Conservation (phyloP, 2,797 vertebrate species). For the Tapera naevia region DNA sequence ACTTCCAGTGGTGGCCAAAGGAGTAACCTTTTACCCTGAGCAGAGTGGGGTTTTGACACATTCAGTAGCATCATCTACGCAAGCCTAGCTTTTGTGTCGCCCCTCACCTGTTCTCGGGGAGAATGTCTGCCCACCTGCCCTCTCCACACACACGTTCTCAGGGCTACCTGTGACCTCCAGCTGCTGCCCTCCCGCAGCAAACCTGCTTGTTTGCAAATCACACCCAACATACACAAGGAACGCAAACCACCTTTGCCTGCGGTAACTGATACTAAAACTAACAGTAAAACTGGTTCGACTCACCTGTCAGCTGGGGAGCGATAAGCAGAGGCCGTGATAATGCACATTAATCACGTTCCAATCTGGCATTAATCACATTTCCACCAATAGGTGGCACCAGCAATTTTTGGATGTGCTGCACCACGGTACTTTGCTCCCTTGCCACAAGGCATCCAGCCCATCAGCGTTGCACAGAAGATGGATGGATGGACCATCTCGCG, state of each 20-base stretch:
- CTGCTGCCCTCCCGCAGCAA: background rate
- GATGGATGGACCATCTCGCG: background rate
- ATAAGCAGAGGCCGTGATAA: background rate
- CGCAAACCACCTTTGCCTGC: background rate
- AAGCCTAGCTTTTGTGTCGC: background rate
- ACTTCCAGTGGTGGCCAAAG: too few species aligned
- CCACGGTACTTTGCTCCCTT: background rate
- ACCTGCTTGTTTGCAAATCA: background rate
- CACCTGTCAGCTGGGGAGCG: background rate
- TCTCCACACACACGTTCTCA: background rate
- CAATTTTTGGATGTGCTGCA: conserved; percentile 50
- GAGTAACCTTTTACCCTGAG: background rate
- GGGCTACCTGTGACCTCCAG: background rate
- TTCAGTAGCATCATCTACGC: rapidly evolving
- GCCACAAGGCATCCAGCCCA: background rate
- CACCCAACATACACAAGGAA: background rate
- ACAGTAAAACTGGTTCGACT: conserved; percentile 5
- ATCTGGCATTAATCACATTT: background rate
- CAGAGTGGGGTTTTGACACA: rapidly evolving
- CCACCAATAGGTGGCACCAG: conserved; percentile 64
- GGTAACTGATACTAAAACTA: background rate
- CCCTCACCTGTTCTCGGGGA: background rate
- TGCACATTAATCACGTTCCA: background rate
- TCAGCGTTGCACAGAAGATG: background rate
- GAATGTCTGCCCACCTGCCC: background rate